Percentiles rank a stretch among this genome's conserved stretches.
These are phyloP conservation scores for Triplophysa yarkandensis DNA, from an alignment of 2,797 vertebrate genomes.

Conservation along the genomic window DNA sequence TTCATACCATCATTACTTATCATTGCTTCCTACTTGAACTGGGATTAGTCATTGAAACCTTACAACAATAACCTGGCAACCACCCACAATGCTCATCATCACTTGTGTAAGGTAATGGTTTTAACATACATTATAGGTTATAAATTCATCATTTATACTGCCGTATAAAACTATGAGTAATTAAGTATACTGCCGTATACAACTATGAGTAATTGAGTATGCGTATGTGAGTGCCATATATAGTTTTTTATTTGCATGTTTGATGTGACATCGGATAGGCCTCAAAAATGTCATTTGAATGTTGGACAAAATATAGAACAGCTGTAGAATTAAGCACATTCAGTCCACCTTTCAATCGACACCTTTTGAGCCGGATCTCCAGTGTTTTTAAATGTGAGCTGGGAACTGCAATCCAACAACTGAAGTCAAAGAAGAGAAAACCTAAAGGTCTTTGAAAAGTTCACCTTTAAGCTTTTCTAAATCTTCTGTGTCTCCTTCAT, in stretches of 20 bases:
- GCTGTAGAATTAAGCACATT: not conserved
- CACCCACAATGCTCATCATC: not conserved
- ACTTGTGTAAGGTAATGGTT: not conserved
- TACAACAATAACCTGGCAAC: not conserved
- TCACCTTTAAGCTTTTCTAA: not conserved
- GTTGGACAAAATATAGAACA: not conserved
- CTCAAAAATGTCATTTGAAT: not conserved
- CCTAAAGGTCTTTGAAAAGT: not conserved
- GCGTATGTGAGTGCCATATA: not conserved
- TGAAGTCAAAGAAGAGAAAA: not conserved
- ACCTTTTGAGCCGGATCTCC: not conserved
- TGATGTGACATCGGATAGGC: not conserved
- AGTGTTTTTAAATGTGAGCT: too few relatives aligned
- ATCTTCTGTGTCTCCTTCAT: not conserved
- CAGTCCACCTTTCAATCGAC: too few relatives aligned
- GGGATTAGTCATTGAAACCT: not conserved
- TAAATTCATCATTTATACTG: too few relatives aligned
- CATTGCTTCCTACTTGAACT: not conserved
- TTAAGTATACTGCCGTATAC: too few relatives aligned
- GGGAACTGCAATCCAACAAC: too few relatives aligned
- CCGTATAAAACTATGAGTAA: too few relatives aligned
- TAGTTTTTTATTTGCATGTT: constrained; percentile 1
- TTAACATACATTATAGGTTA: too few relatives aligned
- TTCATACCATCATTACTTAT: not conserved
- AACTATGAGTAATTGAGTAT: not conserved